These are phyloP conservation scores for Xylocampa areola DNA, from an alignment of 2,888 invertebrate species.

Conservation along the genomic window DNA sequence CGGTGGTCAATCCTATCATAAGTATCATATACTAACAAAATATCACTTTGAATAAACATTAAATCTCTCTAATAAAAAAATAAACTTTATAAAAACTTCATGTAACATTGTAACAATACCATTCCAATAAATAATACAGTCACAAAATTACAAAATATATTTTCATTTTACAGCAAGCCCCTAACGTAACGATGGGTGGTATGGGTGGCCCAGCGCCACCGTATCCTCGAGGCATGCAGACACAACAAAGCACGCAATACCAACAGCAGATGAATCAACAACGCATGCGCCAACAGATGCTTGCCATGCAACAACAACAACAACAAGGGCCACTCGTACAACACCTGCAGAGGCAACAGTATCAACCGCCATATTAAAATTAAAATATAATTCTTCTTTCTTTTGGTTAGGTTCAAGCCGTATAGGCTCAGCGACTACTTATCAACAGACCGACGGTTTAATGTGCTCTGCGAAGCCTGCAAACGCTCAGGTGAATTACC, in stretches of 20 bases:
- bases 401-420: too few species aligned
- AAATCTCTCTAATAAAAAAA: too few species aligned
- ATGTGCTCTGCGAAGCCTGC: too few species aligned
- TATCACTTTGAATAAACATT: too few species aligned
- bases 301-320: constrained; percentile 92
- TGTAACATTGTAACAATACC: too few species aligned
- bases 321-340: constrained; percentile 87
- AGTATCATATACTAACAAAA: too few species aligned
- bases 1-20: too few species aligned
- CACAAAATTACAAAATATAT: background rate
- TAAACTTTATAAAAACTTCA: too few species aligned
- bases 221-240: constrained; percentile 91
- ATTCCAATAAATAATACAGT: background rate
- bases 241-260: constrained; percentile 90
- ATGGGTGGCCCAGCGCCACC: constrained; percentile 95
- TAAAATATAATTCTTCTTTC: background rate
- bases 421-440: too few species aligned
- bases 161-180: constrained; percentile 88
- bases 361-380: constrained; percentile 83
- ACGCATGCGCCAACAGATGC: constrained; percentile 92
- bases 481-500: too few species aligned
- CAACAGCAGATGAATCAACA: constrained; percentile 89
- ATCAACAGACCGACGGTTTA: too few species aligned
- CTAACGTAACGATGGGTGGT: constrained; percentile 96
- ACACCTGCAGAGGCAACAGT: constrained; percentile 84